A percentile compares a stretch with the other conserved stretches of the same genome.
These are phyloP conservation scores for Syngnathus typhle DNA, from an alignment of 2,113 vertebrate genomes.

Conservation along the genomic window DNA sequence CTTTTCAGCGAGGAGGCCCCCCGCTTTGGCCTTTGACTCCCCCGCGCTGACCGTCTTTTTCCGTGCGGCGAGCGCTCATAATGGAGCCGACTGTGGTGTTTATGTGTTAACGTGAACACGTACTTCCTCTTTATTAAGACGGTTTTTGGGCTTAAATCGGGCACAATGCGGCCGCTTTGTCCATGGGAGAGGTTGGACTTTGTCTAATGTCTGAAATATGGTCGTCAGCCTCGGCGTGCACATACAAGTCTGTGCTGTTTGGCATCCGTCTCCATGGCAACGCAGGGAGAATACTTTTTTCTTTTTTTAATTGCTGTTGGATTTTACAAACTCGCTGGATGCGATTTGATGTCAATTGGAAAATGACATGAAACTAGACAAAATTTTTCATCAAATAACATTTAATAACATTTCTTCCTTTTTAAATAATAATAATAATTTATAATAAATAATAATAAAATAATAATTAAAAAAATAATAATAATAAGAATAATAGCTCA, in stretches of 20 bases:
- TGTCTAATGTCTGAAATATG: slow-evolving; percentile 45
- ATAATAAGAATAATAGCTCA: too few relatives aligned
- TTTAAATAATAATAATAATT: too few relatives aligned
- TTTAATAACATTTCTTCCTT: neutral
- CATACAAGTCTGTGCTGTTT: slow-evolving; percentile 21
- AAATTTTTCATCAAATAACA: neutral
- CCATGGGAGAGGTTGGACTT: slow-evolving; percentile 30
- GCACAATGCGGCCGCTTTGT: slow-evolving; percentile 70
- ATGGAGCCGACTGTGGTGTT: slow-evolving; percentile 87
- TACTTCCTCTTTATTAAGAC: slow-evolving; percentile 61
- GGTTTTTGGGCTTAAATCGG: slow-evolving; percentile 57
- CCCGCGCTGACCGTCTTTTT: slow-evolving; percentile 82
- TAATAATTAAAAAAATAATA: too few relatives aligned
- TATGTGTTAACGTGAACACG: slow-evolving; percentile 80
- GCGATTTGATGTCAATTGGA: slow-evolving; percentile 2
- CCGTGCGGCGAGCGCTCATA: slow-evolving; percentile 78
- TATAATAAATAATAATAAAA: too few relatives aligned
- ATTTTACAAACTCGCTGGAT: slow-evolving; percentile 31
- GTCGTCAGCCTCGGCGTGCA: slow-evolving; percentile 31
- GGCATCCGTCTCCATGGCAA: slow-evolving; percentile 39
- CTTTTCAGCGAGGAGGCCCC: slow-evolving; percentile 86
- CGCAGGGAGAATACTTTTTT: slow-evolving; percentile 22
- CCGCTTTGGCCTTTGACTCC: slow-evolving; percentile 81
- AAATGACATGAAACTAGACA: too few relatives aligned
- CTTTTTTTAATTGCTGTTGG: slow-evolving; percentile 27